Evolutionary conservation across 2,888 invertebrate species (phyloP).

Genomic region (Eurytoma californica): DNA sequence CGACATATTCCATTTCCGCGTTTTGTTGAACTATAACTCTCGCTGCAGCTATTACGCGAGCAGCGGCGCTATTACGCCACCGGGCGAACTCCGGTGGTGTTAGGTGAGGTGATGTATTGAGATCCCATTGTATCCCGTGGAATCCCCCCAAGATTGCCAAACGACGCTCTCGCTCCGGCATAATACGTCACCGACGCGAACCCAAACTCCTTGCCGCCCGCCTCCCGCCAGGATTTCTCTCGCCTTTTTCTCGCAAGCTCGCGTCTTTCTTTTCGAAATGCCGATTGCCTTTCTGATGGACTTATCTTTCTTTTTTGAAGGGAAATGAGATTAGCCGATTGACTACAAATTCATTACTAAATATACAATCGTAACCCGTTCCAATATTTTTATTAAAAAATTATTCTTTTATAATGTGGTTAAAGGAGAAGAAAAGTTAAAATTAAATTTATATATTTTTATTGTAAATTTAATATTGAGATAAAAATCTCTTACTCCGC

Average conservation of each 20-base stretch:
- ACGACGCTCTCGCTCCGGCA: slow-evolving; percentile 66
- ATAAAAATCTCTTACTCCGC: too few relatives aligned
- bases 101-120: slow-evolving; percentile 75
- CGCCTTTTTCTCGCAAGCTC: background rate
- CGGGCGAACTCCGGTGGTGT: slow-evolving; percentile 62
- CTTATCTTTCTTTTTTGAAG: slow-evolving; percentile 18
- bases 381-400: too few relatives aligned
- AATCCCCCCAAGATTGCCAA: slow-evolving; percentile 75
- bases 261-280: too few relatives aligned
- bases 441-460: too few relatives aligned
- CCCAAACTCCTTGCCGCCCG: background rate
- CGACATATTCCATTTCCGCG: slow-evolving; percentile 58
- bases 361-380: too few relatives aligned
- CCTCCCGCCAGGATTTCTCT: background rate
- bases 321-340: too few relatives aligned
- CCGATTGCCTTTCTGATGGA: too few relatives aligned
- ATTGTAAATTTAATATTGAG: too few relatives aligned
- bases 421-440: too few relatives aligned
- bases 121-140: slow-evolving; percentile 75
- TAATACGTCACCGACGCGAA: slow-evolving; percentile 69
- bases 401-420: too few relatives aligned
- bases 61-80: slow-evolving; percentile 70
- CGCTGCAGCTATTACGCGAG: slow-evolving; percentile 70
- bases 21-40: slow-evolving; percentile 73
- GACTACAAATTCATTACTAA: too few relatives aligned